Percentiles rank a stretch among this genome's conserved stretches.
These are phyloP conservation scores for Sphaerophoria rueppellii DNA, from an alignment of 2,888 invertebrate species.

Conservation along the genomic window DNA sequence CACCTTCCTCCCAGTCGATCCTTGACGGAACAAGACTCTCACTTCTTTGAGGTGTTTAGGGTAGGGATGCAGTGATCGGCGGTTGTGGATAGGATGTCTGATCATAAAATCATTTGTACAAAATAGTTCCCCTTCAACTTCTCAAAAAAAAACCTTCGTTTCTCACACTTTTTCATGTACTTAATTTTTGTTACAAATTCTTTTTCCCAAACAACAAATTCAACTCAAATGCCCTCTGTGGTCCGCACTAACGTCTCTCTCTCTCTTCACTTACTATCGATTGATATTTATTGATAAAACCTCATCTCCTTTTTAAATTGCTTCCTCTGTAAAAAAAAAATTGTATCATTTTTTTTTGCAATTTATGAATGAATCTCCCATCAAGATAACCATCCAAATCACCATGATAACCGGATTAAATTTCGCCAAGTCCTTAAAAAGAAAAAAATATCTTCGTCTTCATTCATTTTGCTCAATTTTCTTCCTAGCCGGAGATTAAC, in stretches of 20 bases:
- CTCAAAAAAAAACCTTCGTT: slow-evolving; percentile 15
- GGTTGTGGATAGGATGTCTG: too few relatives aligned
- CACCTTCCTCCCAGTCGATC: too few relatives aligned
- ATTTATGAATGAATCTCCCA: slow-evolving; percentile 33
- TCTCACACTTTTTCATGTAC: slow-evolving; percentile 42
- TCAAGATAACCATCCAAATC: slow-evolving; percentile 26
- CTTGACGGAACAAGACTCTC: too few relatives aligned
- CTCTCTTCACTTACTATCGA: slow-evolving; percentile 22
- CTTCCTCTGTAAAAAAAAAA: slow-evolving; percentile 17
- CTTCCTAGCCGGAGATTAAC: slow-evolving; percentile 50
- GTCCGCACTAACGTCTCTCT: slow-evolving; percentile 6
- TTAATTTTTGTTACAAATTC: not conserved
- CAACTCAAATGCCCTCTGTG: slow-evolving; percentile 47
- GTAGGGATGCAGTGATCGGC: too few relatives aligned
- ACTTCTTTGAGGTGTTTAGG: too few relatives aligned
- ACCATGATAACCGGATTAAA: slow-evolving; percentile 68
- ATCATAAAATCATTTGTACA: not conserved
- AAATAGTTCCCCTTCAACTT: slow-evolving; percentile 11
- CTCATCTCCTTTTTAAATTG: slow-evolving; percentile 59
- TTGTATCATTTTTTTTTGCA: slow-evolving; percentile 19
- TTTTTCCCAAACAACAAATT: not conserved
- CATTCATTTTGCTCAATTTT: slow-evolving; percentile 41
- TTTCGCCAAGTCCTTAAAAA: slow-evolving; percentile 45
- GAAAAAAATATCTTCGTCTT: slow-evolving; percentile 17
- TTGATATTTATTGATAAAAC: slow-evolving; percentile 51